Percentiles rank a stretch among this genome's conserved stretches.
phyloP scores from a whole-genome alignment of 2,113 vertebrate species.

The Pelodiscus sinensis region DNA sequence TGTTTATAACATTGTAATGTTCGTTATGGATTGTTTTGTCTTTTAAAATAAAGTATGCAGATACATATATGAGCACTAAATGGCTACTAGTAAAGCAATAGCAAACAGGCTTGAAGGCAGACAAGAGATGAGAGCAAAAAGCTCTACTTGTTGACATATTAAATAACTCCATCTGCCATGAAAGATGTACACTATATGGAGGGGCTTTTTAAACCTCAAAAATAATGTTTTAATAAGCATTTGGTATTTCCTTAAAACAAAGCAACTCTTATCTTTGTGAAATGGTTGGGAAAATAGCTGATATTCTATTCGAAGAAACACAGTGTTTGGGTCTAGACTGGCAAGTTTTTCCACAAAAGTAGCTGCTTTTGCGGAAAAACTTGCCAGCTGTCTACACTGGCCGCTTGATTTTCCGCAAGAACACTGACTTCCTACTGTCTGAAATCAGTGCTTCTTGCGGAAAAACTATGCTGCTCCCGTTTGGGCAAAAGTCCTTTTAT shows the following conservation, averaged over 20 bases:
- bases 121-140: neutral
- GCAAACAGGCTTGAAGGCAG: neutral
- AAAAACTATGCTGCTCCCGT: too few species aligned
- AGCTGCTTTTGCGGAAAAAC: too few species aligned
- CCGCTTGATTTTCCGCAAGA: too few species aligned
- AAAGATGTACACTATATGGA: neutral
- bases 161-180: neutral
- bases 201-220: neutral
- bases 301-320: neutral
- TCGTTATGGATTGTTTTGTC: neutral
- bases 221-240: neutral
- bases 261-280: neutral
- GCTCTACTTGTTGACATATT: rapidly evolving
- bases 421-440: too few species aligned
- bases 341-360: too few species aligned
- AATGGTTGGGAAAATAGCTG: neutral
- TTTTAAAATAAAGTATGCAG: neutral
- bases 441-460: too few species aligned
- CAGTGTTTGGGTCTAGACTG: too few species aligned
- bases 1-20: neutral
- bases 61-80: neutral
- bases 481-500: too few species aligned
- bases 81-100: neutral
- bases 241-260: neutral
- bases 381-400: too few species aligned